These are phyloP conservation scores for Pseudorhombus dupliciocellatus DNA, from an alignment of 2,113 vertebrate genomes.

Conservation along the genomic window DNA sequence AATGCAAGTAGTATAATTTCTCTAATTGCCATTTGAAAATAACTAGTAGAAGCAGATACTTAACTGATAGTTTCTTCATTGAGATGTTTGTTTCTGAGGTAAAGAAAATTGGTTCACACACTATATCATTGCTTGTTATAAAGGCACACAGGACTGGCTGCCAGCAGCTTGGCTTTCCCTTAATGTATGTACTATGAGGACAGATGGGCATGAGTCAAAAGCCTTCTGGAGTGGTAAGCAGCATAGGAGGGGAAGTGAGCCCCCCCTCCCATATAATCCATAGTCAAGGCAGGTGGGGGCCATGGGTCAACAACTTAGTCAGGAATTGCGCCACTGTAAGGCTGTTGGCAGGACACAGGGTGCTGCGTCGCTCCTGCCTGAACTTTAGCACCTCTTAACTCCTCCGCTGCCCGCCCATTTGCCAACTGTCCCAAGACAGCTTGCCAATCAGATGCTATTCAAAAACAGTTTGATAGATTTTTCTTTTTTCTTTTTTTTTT, in stretches of 20 bases:
- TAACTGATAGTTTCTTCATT: background rate
- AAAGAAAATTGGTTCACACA: slow-evolving; percentile 50
- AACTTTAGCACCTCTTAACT: slow-evolving; percentile 84
- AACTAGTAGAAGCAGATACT: slow-evolving; percentile 18
- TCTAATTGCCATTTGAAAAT: slow-evolving; percentile 4
- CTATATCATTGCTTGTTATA: slow-evolving; percentile 45
- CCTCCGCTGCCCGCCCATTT: slow-evolving; percentile 82
- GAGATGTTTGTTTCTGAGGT: slow-evolving; percentile 50
- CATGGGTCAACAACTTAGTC: slow-evolving; percentile 81
- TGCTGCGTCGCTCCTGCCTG: slow-evolving; percentile 78
- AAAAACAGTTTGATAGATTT: slow-evolving; percentile 72
- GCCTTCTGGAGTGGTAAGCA: slow-evolving; percentile 79
- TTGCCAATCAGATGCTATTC: slow-evolving; percentile 80
- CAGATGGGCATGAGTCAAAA: slow-evolving; percentile 87
- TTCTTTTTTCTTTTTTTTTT: slow-evolving; percentile 9
- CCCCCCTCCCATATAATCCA: slow-evolving; percentile 65
- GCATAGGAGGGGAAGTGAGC: slow-evolving; percentile 59
- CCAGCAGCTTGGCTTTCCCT: slow-evolving; percentile 72
- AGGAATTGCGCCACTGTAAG: slow-evolving; percentile 74
- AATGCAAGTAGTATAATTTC: slow-evolving; percentile 2
- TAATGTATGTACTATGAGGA: slow-evolving; percentile 77
- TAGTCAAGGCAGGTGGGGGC: slow-evolving; percentile 79
- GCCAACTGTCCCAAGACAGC: slow-evolving; percentile 82
- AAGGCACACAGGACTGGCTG: slow-evolving; percentile 61
- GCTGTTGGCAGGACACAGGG: slow-evolving; percentile 79